A percentile compares a stretch with the other conserved stretches of the same genome.
Evolutionary conservation across 2,113 vertebrate genomes (phyloP).

Genomic region (Stictonetta naevosa): DNA sequence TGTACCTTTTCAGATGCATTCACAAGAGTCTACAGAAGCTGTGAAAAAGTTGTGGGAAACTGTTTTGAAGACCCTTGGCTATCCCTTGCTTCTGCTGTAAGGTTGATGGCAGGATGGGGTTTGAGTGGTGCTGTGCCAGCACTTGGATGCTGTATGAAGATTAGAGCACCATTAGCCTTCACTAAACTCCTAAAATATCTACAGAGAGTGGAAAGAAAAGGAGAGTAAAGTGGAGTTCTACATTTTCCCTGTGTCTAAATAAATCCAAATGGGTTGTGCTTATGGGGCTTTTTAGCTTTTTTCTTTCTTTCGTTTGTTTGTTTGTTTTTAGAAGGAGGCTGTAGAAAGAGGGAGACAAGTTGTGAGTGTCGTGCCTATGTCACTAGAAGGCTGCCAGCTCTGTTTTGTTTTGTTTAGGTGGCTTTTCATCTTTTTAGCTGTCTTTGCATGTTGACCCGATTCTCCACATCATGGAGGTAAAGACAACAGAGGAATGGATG

Average conservation of each 20-base stretch:
- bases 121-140: not conserved
- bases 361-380: not conserved
- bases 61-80: not conserved
- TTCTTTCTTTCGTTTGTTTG: not conserved
- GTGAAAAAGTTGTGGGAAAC: not conserved
- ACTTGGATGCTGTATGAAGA: not conserved
- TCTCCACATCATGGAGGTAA: not conserved
- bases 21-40: not conserved
- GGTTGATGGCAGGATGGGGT: not conserved
- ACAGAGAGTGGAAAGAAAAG: not conserved
- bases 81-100: not conserved
- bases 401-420: not conserved
- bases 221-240: not conserved
- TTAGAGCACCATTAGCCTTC: not conserved
- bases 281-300: not conserved
- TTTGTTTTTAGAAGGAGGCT: not conserved
- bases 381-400: not conserved
- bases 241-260: not conserved
- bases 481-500: not conserved
- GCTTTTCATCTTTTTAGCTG: not conserved
- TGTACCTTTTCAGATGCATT: not conserved
- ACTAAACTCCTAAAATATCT: not conserved
- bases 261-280: not conserved
- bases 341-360: accelerated
- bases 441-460: not conserved